phyloP scores from a whole-genome alignment of 2,113 vertebrate species.

The Poeciliopsis retropinna region DNA sequence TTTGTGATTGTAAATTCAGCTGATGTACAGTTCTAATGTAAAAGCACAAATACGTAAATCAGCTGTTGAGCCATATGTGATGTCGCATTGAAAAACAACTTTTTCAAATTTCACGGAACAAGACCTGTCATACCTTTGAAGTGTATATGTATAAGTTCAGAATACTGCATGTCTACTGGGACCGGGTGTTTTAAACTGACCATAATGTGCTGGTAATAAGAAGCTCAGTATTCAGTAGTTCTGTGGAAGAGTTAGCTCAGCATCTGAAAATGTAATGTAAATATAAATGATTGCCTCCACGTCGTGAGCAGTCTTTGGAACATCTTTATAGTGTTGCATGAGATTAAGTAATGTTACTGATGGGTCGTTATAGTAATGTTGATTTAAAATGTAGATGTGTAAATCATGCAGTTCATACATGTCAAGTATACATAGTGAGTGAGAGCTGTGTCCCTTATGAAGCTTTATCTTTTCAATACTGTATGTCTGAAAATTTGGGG shows the following conservation, averaged over 20 bases:
- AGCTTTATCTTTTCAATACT: too few species aligned
- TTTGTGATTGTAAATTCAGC: constrained; percentile 1
- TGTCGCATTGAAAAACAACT: neutral
- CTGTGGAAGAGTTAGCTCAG: neutral
- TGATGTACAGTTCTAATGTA: neutral
- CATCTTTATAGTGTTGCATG: neutral
- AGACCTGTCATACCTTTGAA: neutral
- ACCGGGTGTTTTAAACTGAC: neutral
- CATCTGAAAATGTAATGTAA: neutral
- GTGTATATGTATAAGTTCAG: neutral
- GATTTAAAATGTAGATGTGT: neutral
- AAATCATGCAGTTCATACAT: neutral
- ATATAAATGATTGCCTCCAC: too few species aligned
- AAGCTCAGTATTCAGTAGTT: neutral
- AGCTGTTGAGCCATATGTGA: neutral
- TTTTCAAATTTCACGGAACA: neutral
- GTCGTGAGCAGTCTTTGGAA: neutral
- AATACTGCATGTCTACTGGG: neutral
- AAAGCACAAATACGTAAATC: constrained; percentile 1
- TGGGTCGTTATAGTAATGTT: neutral
- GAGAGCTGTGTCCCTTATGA: too few species aligned
- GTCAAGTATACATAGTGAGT: neutral
- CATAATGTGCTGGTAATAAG: neutral
- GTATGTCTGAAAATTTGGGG: too few species aligned
- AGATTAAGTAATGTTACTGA: neutral